Base-by-base conservation (phyloP, 2,113 vertebrate genomes). In the Solea senegalensis region DNA sequence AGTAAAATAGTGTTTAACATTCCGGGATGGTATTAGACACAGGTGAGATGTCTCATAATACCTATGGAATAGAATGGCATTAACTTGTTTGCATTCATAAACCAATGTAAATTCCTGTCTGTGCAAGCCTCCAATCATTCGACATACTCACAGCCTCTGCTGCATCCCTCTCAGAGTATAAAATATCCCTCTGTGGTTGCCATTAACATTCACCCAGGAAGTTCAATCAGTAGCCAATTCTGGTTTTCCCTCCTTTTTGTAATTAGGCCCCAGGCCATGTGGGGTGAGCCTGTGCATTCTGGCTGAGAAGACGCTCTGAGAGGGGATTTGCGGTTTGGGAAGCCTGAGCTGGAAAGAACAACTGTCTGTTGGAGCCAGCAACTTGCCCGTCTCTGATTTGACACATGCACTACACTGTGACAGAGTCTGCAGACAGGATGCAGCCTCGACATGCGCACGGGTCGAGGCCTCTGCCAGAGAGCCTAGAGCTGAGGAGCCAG, bases 141-240 rank as follows among this genome's bases (percentile, higher is more conserved):
- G 26, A 50, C 64, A 72, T 56, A 67, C 69, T 86, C 66, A 45
- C 71, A 75, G 72, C 63, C 65, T 73, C 26, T 28, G 61, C 68
- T 72, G 80, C 78, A 83, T 77, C 60, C 69, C 66, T 75, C 57
- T 80, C 55, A 54, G 72, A 65, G 78, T 82, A 86, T 89, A 81
- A 81, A 72, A 84, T 88, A 88, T 90, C 83, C 63, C 61, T 77
- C 53, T 90, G 85, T 80, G 84, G 86, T 91, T 74, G 78, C 79
- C 81, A 89, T 83, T 69, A 81, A 88, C 81, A 81, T 86, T 91
- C 90, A 92, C 90, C 88, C 90, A 91, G 91, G 88, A 92, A 91
- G 90, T 83, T 81, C 81, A 90, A 88, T 88, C 90, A 88, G 87
- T 84, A 86, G 87, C 82, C 86, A 90, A 72, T 76, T 86, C 82